A percentile compares a stretch with the other conserved stretches of the same genome.
Conservation (phyloP, 2,888 invertebrate genomes). For the Phortica magna region DNA sequence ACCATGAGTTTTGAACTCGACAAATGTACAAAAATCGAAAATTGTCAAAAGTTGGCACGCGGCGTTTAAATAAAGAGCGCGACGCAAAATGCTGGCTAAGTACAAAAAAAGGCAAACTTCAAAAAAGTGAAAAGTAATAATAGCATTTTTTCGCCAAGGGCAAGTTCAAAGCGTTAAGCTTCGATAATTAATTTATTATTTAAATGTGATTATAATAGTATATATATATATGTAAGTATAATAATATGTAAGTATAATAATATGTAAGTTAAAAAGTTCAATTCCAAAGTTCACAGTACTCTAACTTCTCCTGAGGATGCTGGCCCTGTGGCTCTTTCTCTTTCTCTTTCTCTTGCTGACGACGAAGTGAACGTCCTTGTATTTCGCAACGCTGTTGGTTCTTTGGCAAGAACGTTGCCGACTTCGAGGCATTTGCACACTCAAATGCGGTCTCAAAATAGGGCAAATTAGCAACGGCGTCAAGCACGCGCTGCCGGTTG, state of each 20-base stretch:
- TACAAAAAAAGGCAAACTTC: too few relatives aligned
- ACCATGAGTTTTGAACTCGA: too few relatives aligned
- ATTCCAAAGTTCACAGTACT: not conserved
- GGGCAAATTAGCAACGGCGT: constrained; percentile 51
- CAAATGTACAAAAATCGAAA: too few relatives aligned
- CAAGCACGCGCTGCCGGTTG: constrained; percentile 50
- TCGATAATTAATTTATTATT: not conserved
- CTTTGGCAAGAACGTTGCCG: too few relatives aligned
- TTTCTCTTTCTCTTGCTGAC: not conserved
- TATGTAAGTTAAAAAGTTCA: not conserved
- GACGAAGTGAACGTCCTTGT: not conserved
- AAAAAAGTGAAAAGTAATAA: too few relatives aligned
- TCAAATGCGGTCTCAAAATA: constrained; percentile 46
- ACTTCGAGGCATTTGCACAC: constrained; percentile 27
- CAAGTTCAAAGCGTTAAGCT: not conserved
- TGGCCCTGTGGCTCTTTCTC: not conserved
- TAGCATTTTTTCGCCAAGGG: not conserved
- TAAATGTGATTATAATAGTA: not conserved
- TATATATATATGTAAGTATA: too few relatives aligned
- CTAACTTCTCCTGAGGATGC: not conserved
- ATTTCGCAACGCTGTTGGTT: not conserved
- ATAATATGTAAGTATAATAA: too few relatives aligned
- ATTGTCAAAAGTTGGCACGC: too few relatives aligned
- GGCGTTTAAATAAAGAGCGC: too few relatives aligned
- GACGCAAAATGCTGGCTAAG: too few relatives aligned